Evolutionary conservation across 37 sponge, comb jelly and placozoan species (phyloP).

Genomic region (Cliona cf. orientalis): DNA sequence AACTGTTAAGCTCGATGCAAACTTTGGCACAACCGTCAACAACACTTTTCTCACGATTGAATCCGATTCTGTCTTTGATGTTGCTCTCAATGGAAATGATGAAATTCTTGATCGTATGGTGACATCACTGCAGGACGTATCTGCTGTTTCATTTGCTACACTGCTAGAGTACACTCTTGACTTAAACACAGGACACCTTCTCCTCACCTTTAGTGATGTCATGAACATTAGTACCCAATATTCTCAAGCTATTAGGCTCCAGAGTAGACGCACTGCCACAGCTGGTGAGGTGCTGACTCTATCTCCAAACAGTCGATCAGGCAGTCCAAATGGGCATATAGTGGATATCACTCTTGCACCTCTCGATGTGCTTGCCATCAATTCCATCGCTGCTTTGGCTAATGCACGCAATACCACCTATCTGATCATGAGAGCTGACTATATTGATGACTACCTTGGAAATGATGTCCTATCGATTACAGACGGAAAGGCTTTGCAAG

Average conservation of each 20-base stretch:
- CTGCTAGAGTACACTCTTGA: conserved; percentile 68
- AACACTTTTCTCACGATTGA: conserved; percentile 78
- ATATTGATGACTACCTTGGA: conserved; percentile 83
- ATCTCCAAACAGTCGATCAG: conserved; percentile 53
- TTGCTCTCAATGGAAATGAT: conserved; percentile 41
- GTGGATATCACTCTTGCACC: conserved; percentile 67
- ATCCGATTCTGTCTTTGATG: conserved; percentile 46
- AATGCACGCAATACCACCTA: conserved; percentile 57
- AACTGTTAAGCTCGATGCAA: conserved; percentile 66
- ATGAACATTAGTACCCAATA: conserved; percentile 65
- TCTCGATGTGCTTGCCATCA: conserved; percentile 73
- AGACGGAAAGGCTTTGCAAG: conserved; percentile 84
- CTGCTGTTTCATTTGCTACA: conserved; percentile 36
- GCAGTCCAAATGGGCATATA: conserved; percentile 63
- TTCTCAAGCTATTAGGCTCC: conserved; percentile 78
- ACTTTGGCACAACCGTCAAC: conserved; percentile 62
- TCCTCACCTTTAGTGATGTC: conserved; percentile 84
- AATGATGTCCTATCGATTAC: conserved; percentile 80
- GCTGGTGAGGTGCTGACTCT: conserved; percentile 40
- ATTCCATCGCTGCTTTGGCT: conserved; percentile 60
- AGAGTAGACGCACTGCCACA: conserved; percentile 64
- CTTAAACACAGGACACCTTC: conserved; percentile 69
- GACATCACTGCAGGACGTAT: conserved; percentile 6
- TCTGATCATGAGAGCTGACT: conserved; percentile 82
- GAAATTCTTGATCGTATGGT: conserved; percentile 17